Base-by-base conservation (phyloP, 2,888 invertebrate genomes). In the Pinctada fucata region DNA sequence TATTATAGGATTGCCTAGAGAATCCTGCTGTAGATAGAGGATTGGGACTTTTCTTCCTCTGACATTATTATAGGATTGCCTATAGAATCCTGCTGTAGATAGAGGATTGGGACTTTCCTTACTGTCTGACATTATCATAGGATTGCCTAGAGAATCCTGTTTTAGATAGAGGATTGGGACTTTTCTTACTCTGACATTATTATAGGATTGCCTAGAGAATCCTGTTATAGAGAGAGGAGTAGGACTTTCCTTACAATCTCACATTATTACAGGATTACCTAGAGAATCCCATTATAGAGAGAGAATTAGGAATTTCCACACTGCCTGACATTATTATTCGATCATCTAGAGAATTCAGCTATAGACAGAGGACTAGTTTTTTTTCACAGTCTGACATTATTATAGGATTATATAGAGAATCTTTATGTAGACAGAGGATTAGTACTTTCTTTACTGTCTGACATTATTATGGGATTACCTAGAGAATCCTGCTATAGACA, bases 211-310 rank as follows among this genome's bases (percentile, higher is more conserved):
- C 31, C 31, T 31, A 91, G 96, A 96, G 93, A 99, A 99, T 0
- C 92, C 98, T 71, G 98, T 98, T 81, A 99, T 95, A 0, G 97
- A 31, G 31, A 31, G 31, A 31, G 31, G 31, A 31, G 31, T 31
- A 31, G 31, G 31, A 31, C 31, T 31, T 31, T 31, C 31, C 31
- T 31, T 31, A 31, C 31, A 31, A 31, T 31, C 31, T 31, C 31
- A 31, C 31, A 31, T 31, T 31, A 31, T 31, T 31, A 31, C 31
- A 31, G 31, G 31, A 31, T 48, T 31, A 74, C 79, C 98, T 94
- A 91, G 96, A 96, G 93, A 99, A 99, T 0, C 92, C 98, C 71
- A 98, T 98, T 81, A 99, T 95, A 0, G 97, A 95, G 76, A 99
- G 93, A 0, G 98, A 97, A 90, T 95, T 96, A 66, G 99, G 96